Evolutionary conservation across 2,113 vertebrate genomes (phyloP).

Genomic region (Dendrocopos noguchii): DNA sequence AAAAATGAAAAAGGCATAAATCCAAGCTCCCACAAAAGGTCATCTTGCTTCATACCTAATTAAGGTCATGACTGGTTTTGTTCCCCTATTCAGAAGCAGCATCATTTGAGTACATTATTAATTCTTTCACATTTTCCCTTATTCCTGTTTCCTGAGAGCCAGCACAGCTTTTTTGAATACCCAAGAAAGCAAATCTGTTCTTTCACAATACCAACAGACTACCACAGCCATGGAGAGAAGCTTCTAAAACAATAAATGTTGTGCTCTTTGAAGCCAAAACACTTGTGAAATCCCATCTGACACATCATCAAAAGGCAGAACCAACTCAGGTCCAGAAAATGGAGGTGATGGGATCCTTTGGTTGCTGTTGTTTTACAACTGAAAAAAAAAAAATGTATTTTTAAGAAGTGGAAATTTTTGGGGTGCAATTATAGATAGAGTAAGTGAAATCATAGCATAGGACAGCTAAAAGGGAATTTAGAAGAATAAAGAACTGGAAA

Average conservation of each 20-base stretch:
- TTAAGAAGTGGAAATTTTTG: neutral
- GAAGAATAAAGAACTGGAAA: neutral
- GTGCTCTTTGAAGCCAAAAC: neutral
- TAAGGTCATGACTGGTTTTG: neutral
- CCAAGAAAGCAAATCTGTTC: neutral
- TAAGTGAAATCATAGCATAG: neutral
- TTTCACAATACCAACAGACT: neutral
- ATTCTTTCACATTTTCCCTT: neutral
- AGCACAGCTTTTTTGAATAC: neutral
- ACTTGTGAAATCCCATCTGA: conserved; percentile 24
- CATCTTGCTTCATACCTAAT: neutral
- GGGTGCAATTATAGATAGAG: neutral
- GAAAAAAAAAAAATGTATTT: neutral
- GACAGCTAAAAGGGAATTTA: neutral
- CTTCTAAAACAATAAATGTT: neutral
- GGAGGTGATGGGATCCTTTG: neutral
- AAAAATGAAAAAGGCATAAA: neutral
- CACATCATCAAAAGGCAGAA: neutral
- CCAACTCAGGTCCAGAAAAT: neutral
- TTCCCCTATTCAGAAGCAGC: neutral
- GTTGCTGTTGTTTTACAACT: neutral
- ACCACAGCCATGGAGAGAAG: neutral
- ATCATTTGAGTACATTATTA: neutral
- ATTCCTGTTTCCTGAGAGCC: neutral
- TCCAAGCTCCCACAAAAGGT: neutral